phyloP scores from a whole-genome alignment of 2,113 vertebrate genomes.

The Toxostoma redivivum region DNA sequence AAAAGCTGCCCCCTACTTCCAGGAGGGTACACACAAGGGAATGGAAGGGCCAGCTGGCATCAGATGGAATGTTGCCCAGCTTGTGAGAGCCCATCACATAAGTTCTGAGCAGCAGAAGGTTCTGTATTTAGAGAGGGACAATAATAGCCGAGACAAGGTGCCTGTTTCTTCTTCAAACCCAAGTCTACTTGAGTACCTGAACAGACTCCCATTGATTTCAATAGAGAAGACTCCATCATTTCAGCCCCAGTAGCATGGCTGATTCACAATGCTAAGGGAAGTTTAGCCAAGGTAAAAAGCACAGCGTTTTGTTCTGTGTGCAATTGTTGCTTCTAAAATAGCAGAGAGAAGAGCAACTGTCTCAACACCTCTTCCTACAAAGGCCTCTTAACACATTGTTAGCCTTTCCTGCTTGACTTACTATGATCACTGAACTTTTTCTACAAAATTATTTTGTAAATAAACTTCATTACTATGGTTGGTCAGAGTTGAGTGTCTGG shows the following conservation, averaged over 20 bases:
- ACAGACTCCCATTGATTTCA: neutral
- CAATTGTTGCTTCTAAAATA: neutral
- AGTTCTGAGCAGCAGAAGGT: neutral
- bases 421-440: neutral
- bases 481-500: neutral
- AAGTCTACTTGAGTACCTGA: neutral
- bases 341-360: neutral
- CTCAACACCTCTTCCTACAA: neutral
- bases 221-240: neutral
- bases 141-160: neutral
- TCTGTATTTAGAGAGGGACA: neutral
- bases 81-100: neutral
- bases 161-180: neutral
- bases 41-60: conserved; percentile 28
- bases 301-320: neutral
- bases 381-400: neutral
- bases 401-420: neutral
- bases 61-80: neutral
- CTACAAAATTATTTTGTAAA: conserved; percentile 9
- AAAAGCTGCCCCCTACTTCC: neutral
- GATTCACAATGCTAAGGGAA: neutral
- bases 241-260: neutral
- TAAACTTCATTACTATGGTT: conserved; percentile 10
- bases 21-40: neutral
- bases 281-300: neutral